Base-by-base conservation (phyloP, 2,797 vertebrate genomes). In the Crax fasciolata region DNA sequence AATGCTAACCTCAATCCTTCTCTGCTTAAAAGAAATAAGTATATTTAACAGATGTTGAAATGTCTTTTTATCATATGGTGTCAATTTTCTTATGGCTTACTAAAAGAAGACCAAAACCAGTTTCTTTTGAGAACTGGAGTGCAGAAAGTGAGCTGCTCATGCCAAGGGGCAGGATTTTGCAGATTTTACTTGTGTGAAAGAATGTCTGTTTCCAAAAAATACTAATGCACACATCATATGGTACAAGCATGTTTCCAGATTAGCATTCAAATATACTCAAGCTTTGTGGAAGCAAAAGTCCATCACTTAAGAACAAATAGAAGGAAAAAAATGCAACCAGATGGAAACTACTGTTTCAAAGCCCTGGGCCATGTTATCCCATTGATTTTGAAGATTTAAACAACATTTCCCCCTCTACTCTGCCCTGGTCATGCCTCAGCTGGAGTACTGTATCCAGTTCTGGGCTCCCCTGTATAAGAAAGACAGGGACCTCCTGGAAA, bases 1-100 rank as follows among this genome's bases (percentile, higher is more conserved):
- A 96, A 94, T 68, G 61, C 84, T 90, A 58, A 85, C 55, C 76
- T 88, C 85, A 67, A 13, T 67, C 76, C 44, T 77, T 57, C 76
- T 79, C 85, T 67, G 61, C 74, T 71, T 62, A 57, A 90, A 95
- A 81, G 32, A 58, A 87, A 17, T 30, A 35, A 96, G 52, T 55
- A 16, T 23, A 74, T 49, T 58, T 65, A 59, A 61, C 65, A 61
- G 55, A 43, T 38, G 24, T 30, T 96, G 72, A 88, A 74, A 93
- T 76, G 38, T 39, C 70, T 84, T 92, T 24, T 27, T 20, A 59
- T 75, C 81, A 90, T 38, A 91, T 78, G 48, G 49, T 43, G 78
- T 68, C 61, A 44, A 68, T 93, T 48, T 61, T 85, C 48, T 80
- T 85, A 61, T 24, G 48, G 67, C 10, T 61, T 24, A 13, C 43